Percentiles rank a stretch among this genome's conserved stretches.
phyloP scores from a whole-genome alignment of 1,140 invertebrate genomes.

The Melitaea cinxia region DNA sequence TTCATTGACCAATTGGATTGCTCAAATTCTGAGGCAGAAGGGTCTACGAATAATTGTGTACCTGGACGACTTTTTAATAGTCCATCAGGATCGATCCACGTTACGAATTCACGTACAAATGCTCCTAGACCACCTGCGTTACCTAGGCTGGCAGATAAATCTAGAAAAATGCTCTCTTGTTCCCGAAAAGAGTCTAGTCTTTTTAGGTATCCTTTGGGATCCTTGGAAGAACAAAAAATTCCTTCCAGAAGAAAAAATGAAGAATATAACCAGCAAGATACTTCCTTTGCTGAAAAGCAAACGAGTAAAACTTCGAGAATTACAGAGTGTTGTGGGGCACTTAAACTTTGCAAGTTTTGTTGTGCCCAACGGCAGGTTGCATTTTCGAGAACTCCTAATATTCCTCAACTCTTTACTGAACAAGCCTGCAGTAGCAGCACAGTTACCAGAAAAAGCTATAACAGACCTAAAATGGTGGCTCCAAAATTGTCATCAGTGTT shows the following conservation, averaged over 20 bases:
- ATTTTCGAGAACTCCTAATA: constrained; percentile 23
- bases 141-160: neutral
- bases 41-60: constrained; percentile 15
- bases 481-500: neutral
- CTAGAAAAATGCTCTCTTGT: neutral
- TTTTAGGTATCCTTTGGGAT: constrained; percentile 20
- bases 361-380: constrained; percentile 22
- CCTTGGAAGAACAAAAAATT: constrained; percentile 14
- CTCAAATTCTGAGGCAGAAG: constrained; percentile 18
- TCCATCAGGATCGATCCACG: neutral
- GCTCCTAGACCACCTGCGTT: neutral
- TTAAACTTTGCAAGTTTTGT: constrained; percentile 35
- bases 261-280: neutral
- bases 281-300: neutral
- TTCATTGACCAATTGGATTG: constrained; percentile 33
- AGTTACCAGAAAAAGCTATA: neutral
- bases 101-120: neutral
- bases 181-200: constrained; percentile 7
- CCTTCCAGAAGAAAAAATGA: constrained; percentile 6
- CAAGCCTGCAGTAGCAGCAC: neutral
- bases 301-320: neutral
- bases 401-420: constrained; percentile 12
- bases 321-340: constrained; percentile 28
- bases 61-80: neutral
- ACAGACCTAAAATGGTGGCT: constrained; percentile 31